Conservation (phyloP, 2,797 vertebrate species). For the Poeciliopsis presidionis region DNA sequence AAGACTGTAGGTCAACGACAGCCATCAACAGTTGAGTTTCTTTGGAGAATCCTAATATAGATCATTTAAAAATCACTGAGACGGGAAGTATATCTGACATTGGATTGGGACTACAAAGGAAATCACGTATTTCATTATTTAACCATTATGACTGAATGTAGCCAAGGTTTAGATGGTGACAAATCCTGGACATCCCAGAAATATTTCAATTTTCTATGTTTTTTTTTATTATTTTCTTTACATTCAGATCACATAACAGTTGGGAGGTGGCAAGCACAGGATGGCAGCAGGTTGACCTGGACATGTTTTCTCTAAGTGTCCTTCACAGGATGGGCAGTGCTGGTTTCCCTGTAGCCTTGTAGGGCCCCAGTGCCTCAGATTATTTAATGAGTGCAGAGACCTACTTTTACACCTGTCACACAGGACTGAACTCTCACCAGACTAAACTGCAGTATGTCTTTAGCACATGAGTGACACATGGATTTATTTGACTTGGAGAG, state of each 20-base stretch:
- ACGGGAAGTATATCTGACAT: background rate
- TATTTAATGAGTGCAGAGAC: slow-evolving; percentile 54
- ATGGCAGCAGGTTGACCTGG: slow-evolving; percentile 60
- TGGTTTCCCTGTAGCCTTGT: slow-evolving; percentile 72
- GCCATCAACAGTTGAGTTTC: background rate
- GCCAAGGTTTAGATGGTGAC: slow-evolving; percentile 34
- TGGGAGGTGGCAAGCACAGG: slow-evolving; percentile 54
- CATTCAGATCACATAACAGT: slow-evolving; percentile 14
- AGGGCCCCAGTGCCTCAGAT: slow-evolving; percentile 69
- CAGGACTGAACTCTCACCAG: slow-evolving; percentile 63
- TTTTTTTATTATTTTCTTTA: background rate
- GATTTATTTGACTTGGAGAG: slow-evolving; percentile 70
- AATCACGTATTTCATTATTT: slow-evolving; percentile 4
- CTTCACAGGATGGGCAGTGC: slow-evolving; percentile 67
- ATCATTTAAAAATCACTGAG: background rate
- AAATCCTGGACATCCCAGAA: slow-evolving; percentile 17
- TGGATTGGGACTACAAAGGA: background rate
- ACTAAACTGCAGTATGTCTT: slow-evolving; percentile 79
- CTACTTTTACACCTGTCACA: slow-evolving; percentile 61
- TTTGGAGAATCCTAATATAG: background rate
- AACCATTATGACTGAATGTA: slow-evolving; percentile 17
- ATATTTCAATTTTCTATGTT: slow-evolving; percentile 49
- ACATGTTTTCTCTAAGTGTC: slow-evolving; percentile 71
- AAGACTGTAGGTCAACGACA: background rate
- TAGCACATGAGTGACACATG: slow-evolving; percentile 80